Evolutionary conservation across 2,888 invertebrate species (phyloP).

Genomic region (Acanthosepion lycidas): DNA sequence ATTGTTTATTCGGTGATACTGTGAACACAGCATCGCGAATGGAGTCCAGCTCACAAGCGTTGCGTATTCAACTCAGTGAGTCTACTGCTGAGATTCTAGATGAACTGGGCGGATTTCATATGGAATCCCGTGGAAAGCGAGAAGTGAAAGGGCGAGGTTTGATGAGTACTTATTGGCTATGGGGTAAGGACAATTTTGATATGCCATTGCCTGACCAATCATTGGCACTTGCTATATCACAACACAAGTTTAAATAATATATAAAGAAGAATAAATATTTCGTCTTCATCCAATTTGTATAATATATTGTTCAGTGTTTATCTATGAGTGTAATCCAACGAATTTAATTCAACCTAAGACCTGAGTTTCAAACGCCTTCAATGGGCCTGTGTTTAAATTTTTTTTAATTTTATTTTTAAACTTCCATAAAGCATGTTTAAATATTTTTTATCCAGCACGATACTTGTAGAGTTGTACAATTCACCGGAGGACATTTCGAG

Average conservation of each 20-base stretch:
- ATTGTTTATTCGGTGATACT: conserved; percentile 62
- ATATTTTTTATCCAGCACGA: too few relatives aligned
- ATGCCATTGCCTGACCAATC: conserved; percentile 67
- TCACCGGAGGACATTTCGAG: too few relatives aligned
- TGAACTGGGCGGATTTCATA: conserved; percentile 57
- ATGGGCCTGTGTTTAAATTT: too few relatives aligned
- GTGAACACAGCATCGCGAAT: conserved; percentile 61
- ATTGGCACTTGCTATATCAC: not conserved
- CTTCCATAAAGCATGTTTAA: too few relatives aligned
- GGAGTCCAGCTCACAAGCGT: conserved; percentile 59
- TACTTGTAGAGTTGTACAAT: too few relatives aligned
- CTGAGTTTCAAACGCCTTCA: too few relatives aligned
- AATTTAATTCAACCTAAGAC: too few relatives aligned
- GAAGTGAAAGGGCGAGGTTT: conserved; percentile 55
- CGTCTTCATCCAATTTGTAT: too few relatives aligned
- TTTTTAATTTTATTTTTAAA: too few relatives aligned
- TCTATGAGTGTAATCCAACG: too few relatives aligned
- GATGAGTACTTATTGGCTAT: conserved; percentile 72
- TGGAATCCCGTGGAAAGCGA: conserved; percentile 59
- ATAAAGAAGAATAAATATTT: not conserved
- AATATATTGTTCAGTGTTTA: too few relatives aligned
- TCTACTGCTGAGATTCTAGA: conserved; percentile 57
- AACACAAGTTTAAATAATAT: not conserved
- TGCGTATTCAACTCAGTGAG: conserved; percentile 59
- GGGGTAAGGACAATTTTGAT: conserved; percentile 72